Evolutionary conservation across 1,140 invertebrate species (phyloP), one percentile per base, ranked within the genome.

Genomic region (Copidosoma floridanum): DNA sequence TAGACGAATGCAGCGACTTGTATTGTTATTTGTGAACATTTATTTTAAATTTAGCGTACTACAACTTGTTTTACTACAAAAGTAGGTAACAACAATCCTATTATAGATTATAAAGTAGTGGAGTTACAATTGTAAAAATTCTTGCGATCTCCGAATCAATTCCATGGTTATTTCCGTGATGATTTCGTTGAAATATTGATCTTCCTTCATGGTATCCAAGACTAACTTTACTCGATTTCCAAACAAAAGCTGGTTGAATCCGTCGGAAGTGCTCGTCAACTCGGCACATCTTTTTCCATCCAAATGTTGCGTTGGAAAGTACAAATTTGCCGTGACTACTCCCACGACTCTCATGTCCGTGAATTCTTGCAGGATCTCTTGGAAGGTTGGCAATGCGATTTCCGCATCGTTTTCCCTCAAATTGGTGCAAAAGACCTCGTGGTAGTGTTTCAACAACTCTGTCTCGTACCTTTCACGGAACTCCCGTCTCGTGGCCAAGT

Each of bases 401-500:
- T 65, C 20, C 5, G 29, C 18, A 14, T 61, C 27, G 20, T 63
- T 54, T 1, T 64, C 26, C 2, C 53, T 63, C 10, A 77, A 23
- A 16, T 47, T 63, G 7, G 71, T 46, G 16, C 65, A 46, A 3
- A 80, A 47, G 35, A 66, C 65, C 1, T 66, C 57, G 26, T 79
- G 74, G 65, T 82, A 82, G 61, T 76, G 63, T 3, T 57, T 57
- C 5, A 82, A 21, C 67, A 81, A 69, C 3, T 73, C 61, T 4
- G 47, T 44, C 11, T 72, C 65, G 53, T 74, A 51, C 0, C 61
- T 53, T 2, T 61, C 21, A 23, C 81, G 61, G 26, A 76, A 73
- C 10, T 70, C 61, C 5, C 71, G 65, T 10, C 64, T 66, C 0
- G 74, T 64, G 29, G 70, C 72, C 1, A 81, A 55, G 58, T 78